Evolutionary conservation across 2,113 vertebrate genomes (phyloP), one percentile per base, ranked within the genome.

Genomic region (Corythaixoides concolor): DNA sequence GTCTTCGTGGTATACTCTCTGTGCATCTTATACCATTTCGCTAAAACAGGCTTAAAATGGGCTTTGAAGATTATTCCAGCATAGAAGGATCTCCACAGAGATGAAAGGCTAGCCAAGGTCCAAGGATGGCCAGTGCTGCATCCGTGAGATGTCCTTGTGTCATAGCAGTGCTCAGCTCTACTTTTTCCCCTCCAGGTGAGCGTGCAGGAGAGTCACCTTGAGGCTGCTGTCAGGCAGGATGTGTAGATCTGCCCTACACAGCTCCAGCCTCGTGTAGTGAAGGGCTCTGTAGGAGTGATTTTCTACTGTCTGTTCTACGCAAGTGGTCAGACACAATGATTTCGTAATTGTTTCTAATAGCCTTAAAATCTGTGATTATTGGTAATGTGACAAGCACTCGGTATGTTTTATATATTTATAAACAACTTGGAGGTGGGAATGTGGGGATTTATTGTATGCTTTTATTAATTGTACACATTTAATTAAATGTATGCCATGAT

Each of bases 201-300:
- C 18, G 53, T 49, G 28, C 55, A 76, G 63, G 12, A 26, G 72
- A 37, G 62, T 21, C 60, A 18, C 53, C 21, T 55, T 32, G 28
- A 62, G 45, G 28, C 49, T 91, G 59, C 50, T 43, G 9, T 81
- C n/a, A 35, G 39, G 35, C 67, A 33, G 62, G 32, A 28, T 33
- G 19, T 0, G 0, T 12, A 53, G 63, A 49, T 62, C 47, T 84
- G 59, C 41, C 53, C 32, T 22, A 1, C 12, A 12, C 18, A 37
- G 81, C n/a, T 37, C 66, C 74, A 85, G 70, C 27, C 35, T 30
- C 39, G 5, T 70, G 77, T 83, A 26, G 15, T 28, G 28, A 33
- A 53, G 49, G 8, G 10, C 47, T 66, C 1, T 12, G 33, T 4
- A 30, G 62, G 19, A 58, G 32, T 0, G 0, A 32, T 84, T 78